These are phyloP conservation scores for Ylistrum balloti DNA, from an alignment of 1,140 invertebrate genomes.

Conservation along the genomic window DNA sequence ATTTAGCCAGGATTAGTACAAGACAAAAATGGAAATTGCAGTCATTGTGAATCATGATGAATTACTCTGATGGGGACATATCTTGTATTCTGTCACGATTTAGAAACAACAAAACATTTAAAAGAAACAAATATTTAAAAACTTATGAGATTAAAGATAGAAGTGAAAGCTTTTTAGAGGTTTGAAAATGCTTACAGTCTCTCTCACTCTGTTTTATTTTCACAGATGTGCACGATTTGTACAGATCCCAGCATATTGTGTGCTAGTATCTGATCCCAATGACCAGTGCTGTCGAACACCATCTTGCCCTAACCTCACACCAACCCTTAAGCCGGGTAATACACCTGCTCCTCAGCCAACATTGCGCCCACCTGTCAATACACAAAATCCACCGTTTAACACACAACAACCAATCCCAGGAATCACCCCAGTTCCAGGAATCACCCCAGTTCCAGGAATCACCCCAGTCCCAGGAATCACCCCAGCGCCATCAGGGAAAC, in stretches of 20 bases:
- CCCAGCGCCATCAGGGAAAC: slow-evolving; percentile 55
- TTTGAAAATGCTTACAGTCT: not conserved
- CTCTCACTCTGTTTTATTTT: slow-evolving; percentile 22
- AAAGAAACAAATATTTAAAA: slow-evolving; percentile 4
- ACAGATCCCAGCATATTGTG: slow-evolving; percentile 68
- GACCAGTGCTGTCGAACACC: slow-evolving; percentile 71
- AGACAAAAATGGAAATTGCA: no score
- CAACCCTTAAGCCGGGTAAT: slow-evolving; percentile 59
- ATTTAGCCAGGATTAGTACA: no score
- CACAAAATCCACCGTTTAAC: slow-evolving; percentile 47
- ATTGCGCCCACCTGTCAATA: slow-evolving; percentile 51
- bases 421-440: slow-evolving; percentile 53
- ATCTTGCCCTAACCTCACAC: slow-evolving; percentile 60
- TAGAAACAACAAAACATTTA: not conserved
- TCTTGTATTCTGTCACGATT: no score
- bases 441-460: no score
- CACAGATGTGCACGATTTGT: slow-evolving; percentile 70
- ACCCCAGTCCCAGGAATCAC: slow-evolving; percentile 46
- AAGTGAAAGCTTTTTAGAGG: no score
- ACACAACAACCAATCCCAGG: slow-evolving; percentile 40
- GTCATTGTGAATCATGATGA: no score
- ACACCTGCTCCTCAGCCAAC: slow-evolving; percentile 59
- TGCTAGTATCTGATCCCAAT: slow-evolving; percentile 66
- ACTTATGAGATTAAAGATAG: not conserved
- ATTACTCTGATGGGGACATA: no score